These are phyloP conservation scores for Meda fulgida DNA, from an alignment of 2,797 vertebrate genomes.

Conservation along the genomic window DNA sequence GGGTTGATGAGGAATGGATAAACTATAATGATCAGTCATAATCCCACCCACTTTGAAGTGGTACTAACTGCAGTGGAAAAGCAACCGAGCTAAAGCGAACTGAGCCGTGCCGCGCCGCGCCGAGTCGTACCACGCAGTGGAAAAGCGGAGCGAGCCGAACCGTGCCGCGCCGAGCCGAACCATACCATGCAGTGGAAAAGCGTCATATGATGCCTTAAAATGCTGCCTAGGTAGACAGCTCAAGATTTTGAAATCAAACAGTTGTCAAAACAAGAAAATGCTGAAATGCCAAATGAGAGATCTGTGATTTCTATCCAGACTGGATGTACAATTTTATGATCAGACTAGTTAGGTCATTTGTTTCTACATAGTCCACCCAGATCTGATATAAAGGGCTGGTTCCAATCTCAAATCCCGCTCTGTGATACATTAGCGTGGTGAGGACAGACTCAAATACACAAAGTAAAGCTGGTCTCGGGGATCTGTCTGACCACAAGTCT, in stretches of 20 bases:
- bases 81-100: too few relatives aligned
- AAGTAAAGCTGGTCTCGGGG: not conserved
- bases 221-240: not conserved
- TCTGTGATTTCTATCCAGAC: not conserved
- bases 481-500: slow-evolving; percentile 18
- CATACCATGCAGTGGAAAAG: too few relatives aligned
- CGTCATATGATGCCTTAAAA: not conserved
- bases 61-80: too few relatives aligned
- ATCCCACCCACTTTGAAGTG: too few relatives aligned
- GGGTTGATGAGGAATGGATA: too few relatives aligned
- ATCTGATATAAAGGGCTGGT: slow-evolving; percentile 24
- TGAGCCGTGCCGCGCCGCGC: too few relatives aligned
- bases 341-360: slow-evolving; percentile 31
- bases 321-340: slow-evolving; percentile 23
- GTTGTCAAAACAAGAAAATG: slow-evolving; percentile 26
- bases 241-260: not conserved
- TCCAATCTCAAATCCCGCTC: slow-evolving; percentile 27
- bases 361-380: slow-evolving; percentile 22
- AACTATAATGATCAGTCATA: too few relatives aligned
- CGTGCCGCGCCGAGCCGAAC: too few relatives aligned
- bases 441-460: slow-evolving; percentile 30
- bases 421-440: slow-evolving; percentile 34
- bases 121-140: too few relatives aligned
- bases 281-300: slow-evolving; percentile 17
- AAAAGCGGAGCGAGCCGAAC: too few relatives aligned